phyloP scores from a whole-genome alignment of 2,888 invertebrate genomes.

The Helleia helle region DNA sequence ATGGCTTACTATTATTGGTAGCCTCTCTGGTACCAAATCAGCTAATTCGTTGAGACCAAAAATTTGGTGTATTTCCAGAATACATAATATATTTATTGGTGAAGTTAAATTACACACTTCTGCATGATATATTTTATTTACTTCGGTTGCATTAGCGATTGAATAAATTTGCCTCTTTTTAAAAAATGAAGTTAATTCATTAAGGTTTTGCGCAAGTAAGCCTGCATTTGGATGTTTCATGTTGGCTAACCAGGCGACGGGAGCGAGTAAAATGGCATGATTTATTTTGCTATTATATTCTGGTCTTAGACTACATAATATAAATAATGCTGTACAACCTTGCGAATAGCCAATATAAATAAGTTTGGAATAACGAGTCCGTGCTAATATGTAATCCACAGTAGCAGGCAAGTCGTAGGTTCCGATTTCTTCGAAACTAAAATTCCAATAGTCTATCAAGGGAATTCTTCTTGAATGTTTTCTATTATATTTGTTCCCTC shows the following conservation, averaged over 20 bases:
- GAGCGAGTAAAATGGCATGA: conserved; percentile 50
- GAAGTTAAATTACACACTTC: conserved; percentile 34
- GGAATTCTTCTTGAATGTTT: conserved; percentile 34
- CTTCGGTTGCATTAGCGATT: conserved; percentile 30
- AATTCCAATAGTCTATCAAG: conserved; percentile 46
- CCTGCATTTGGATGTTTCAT: conserved; percentile 40
- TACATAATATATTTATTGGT: conserved; percentile 37
- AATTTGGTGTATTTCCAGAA: conserved; percentile 39
- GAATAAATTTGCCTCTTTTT: conserved; percentile 40
- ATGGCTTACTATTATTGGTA: conserved; percentile 49
- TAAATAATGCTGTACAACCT: conserved; percentile 52
- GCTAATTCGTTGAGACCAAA: conserved; percentile 41
- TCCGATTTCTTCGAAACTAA: conserved; percentile 59
- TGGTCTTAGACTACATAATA: conserved; percentile 47
- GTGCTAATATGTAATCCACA: conserved; percentile 43
- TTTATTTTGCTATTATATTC: conserved; percentile 52
- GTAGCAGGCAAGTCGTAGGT: conserved; percentile 48
- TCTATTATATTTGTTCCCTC: conserved; percentile 58
- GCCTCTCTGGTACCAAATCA: conserved; percentile 35
- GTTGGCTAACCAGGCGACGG: conserved; percentile 45
- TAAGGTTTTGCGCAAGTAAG: conserved; percentile 32
- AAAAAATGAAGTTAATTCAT: conserved; percentile 28
- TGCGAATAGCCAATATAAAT: conserved; percentile 60
- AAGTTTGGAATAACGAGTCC: conserved; percentile 33
- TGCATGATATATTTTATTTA: conserved; percentile 36